These are phyloP conservation scores for Cyrtorhinus lividipennis DNA, from an alignment of 1,140 invertebrate genomes.

Conservation along the genomic window DNA sequence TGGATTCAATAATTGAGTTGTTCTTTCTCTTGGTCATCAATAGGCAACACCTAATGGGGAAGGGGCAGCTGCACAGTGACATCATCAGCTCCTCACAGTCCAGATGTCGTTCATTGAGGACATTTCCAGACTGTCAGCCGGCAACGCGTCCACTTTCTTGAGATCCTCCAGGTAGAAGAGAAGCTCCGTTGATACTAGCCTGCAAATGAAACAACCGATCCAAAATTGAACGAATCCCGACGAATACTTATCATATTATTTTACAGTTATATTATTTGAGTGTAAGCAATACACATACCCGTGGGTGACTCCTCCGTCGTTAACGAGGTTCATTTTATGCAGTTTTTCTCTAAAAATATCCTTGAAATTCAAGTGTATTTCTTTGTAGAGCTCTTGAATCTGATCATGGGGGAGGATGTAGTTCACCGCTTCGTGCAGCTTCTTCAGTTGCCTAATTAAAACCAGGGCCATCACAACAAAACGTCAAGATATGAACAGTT, in stretches of 20 bases:
- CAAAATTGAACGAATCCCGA: too few species aligned
- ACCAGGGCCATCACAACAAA: neutral
- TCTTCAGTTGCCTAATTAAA: constrained; percentile 59
- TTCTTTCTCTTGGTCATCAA: too few species aligned
- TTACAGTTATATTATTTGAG: neutral
- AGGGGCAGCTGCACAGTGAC: neutral
- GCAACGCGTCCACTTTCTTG: constrained; percentile 66
- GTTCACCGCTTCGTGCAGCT: constrained; percentile 81
- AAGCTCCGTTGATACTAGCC: constrained; percentile 83
- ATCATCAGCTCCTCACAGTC: constrained; percentile 25
- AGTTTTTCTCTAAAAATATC: constrained; percentile 70
- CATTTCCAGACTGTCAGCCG: constrained; percentile 52
- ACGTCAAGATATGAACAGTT: too few species aligned
- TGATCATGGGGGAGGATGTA: constrained; percentile 59
- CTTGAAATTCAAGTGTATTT: constrained; percentile 77
- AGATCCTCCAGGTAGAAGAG: constrained; percentile 91
- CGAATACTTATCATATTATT: too few species aligned
- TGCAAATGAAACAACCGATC: constrained; percentile 26
- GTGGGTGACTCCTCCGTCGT: constrained; percentile 90
- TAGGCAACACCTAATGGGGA: neutral
- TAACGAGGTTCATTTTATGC: constrained; percentile 71
- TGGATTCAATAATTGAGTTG: too few species aligned
- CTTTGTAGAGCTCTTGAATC: constrained; percentile 60
- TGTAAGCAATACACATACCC: constrained; percentile 43
- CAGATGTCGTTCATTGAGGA: constrained; percentile 66